phyloP scores from a whole-genome alignment of 2,888 invertebrate genomes.

The Eulithis testata region DNA sequence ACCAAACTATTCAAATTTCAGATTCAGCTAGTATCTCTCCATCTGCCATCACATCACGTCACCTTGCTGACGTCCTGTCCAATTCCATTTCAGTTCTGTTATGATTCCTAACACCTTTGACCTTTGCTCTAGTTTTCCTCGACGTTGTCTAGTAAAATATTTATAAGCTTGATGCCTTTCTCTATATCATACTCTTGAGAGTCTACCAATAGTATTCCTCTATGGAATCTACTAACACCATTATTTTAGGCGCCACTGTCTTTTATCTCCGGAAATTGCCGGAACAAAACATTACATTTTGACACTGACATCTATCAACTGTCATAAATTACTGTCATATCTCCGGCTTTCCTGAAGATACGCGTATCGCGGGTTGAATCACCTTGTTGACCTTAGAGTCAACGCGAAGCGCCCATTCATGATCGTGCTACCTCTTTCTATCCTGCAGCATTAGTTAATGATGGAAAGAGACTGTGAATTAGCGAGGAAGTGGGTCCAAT shows the following conservation, averaged over 20 bases:
- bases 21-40: no score
- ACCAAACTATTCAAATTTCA: no score
- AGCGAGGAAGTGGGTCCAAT: slow-evolving; percentile 17
- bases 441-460: neutral
- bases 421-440: slow-evolving; percentile 49
- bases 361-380: slow-evolving; percentile 63
- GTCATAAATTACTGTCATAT: slow-evolving; percentile 27
- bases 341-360: slow-evolving; percentile 32
- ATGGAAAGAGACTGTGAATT: slow-evolving; percentile 18
- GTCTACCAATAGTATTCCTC: no score
- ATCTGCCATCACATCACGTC: no score
- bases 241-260: slow-evolving; percentile 25
- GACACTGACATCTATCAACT: slow-evolving; percentile 30
- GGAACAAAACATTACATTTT: slow-evolving; percentile 26
- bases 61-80: no score
- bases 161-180: no score
- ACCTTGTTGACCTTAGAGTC: slow-evolving; percentile 75
- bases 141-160: no score
- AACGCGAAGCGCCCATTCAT: slow-evolving; percentile 71
- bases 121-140: no score
- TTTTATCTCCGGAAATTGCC: slow-evolving; percentile 17
- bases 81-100: no score
- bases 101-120: no score
- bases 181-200: no score
- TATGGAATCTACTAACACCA: no score